Evolutionary conservation across 2,113 vertebrate species (phyloP).

Genomic region (Vidua chalybeata): DNA sequence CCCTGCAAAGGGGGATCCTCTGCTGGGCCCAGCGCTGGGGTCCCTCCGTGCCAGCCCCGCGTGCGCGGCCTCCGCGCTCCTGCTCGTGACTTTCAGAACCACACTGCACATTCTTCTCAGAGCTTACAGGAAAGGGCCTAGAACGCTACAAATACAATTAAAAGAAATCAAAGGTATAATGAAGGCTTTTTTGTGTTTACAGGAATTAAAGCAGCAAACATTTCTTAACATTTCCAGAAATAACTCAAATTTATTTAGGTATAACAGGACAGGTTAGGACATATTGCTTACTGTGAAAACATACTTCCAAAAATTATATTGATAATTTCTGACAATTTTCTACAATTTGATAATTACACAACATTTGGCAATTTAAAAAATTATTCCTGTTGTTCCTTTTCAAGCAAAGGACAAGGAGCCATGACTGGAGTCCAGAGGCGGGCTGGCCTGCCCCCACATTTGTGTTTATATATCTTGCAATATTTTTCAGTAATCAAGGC

Average conservation of each 20-base stretch:
- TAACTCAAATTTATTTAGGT: neutral
- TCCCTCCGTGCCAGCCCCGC: conserved; percentile 32
- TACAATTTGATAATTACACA: conserved; percentile 32
- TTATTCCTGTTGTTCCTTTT: neutral
- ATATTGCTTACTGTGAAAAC: neutral
- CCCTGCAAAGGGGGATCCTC: conserved; percentile 15
- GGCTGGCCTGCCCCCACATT: neutral
- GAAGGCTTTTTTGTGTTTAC: neutral
- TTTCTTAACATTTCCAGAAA: neutral
- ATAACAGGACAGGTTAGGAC: neutral
- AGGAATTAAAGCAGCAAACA: neutral
- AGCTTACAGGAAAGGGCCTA: neutral
- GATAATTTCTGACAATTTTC: conserved; percentile 25
- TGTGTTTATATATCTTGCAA: neutral
- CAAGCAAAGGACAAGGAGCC: neutral
- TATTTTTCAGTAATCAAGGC: conserved; percentile 56
- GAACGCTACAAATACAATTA: neutral
- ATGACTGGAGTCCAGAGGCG: neutral
- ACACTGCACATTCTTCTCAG: neutral
- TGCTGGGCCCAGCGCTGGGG: conserved; percentile 38
- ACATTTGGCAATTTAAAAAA: conserved; percentile 10
- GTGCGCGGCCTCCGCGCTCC: neutral
- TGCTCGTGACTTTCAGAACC: neutral
- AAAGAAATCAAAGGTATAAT: neutral
- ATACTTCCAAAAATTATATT: neutral